Evolutionary conservation across 2,888 invertebrate species (phyloP).

Genomic region (Cybosia mesomella): DNA sequence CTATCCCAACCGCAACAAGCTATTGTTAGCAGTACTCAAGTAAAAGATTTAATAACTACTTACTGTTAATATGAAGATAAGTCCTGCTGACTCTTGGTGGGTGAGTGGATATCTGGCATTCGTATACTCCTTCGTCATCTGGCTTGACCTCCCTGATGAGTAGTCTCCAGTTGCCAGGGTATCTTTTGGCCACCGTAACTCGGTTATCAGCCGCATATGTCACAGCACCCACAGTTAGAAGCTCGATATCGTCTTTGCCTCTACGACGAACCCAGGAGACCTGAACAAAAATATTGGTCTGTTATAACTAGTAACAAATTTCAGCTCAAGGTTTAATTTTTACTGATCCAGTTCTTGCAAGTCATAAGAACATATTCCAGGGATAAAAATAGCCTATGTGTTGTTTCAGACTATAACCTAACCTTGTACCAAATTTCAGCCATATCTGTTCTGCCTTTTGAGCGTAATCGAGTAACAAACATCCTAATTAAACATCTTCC

Average conservation of each 20-base stretch:
- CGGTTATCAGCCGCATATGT: conserved; percentile 90
- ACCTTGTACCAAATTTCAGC: too few relatives aligned
- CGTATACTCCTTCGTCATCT: conserved; percentile 90
- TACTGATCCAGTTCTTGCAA: too few relatives aligned
- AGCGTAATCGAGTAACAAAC: too few relatives aligned
- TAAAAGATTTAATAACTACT: conserved; percentile 44
- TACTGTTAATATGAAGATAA: conserved; percentile 90
- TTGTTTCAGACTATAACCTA: too few relatives aligned
- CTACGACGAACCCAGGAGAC: conserved; percentile 91
- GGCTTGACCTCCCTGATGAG: conserved; percentile 89
- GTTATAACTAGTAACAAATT: background rate
- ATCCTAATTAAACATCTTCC: too few relatives aligned
- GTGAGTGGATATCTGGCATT: conserved; percentile 91
- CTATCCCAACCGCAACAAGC: too few relatives aligned
- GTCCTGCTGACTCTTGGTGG: conserved; percentile 90
- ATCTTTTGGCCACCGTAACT: conserved; percentile 88
- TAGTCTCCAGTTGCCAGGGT: conserved; percentile 88
- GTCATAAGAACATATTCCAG: too few relatives aligned
- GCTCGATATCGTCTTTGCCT: conserved; percentile 87
- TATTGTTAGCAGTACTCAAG: too few relatives aligned
- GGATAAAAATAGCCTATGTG: too few relatives aligned
- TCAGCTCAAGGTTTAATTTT: too few relatives aligned
- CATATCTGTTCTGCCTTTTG: too few relatives aligned
- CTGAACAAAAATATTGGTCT: conserved; percentile 57
- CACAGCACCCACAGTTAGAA: conserved; percentile 90